Percentiles rank a stretch among this genome's conserved stretches.
These are phyloP conservation scores for Etheostoma cragini DNA, from an alignment of 2,113 vertebrate species.

Conservation along the genomic window DNA sequence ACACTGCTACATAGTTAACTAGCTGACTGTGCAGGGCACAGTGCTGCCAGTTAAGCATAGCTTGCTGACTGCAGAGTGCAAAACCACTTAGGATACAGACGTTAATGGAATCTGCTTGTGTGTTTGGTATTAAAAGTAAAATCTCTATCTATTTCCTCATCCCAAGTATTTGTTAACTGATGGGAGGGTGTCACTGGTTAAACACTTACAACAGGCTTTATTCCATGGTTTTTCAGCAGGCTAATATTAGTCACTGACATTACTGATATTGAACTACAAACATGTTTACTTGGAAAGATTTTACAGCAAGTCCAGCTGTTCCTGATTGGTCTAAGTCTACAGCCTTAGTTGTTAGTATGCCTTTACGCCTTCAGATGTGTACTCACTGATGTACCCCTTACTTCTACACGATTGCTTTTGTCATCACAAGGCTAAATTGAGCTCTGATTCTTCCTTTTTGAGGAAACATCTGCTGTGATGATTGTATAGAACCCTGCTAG, in stretches of 20 bases:
- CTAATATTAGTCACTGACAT: constrained; percentile 35
- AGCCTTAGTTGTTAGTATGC: background rate
- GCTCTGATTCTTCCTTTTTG: constrained; percentile 47
- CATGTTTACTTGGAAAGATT: background rate
- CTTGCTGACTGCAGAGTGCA: constrained; percentile 13
- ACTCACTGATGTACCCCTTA: background rate
- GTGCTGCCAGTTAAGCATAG: background rate
- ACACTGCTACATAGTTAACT: background rate
- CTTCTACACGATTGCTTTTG: constrained; percentile 9
- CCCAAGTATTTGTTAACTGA: background rate
- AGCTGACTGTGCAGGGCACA: background rate
- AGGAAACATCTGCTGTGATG: constrained; percentile 74
- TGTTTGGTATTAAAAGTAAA: constrained; percentile 2
- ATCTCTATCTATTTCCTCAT: background rate
- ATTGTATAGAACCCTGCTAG: constrained; percentile 43
- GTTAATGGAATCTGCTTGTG: background rate
- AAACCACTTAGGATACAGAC: constrained; percentile 12
- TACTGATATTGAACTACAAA: background rate
- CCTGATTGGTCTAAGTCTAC: background rate
- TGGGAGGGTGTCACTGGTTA: constrained; percentile 6
- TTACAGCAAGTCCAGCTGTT: background rate
- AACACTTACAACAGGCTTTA: constrained; percentile 4
- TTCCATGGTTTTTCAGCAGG: background rate
- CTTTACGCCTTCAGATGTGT: background rate
- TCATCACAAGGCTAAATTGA: constrained; percentile 27